These are phyloP conservation scores for Adrianichthys oophorus DNA, from an alignment of 2,797 vertebrate species.

Conservation along the genomic window DNA sequence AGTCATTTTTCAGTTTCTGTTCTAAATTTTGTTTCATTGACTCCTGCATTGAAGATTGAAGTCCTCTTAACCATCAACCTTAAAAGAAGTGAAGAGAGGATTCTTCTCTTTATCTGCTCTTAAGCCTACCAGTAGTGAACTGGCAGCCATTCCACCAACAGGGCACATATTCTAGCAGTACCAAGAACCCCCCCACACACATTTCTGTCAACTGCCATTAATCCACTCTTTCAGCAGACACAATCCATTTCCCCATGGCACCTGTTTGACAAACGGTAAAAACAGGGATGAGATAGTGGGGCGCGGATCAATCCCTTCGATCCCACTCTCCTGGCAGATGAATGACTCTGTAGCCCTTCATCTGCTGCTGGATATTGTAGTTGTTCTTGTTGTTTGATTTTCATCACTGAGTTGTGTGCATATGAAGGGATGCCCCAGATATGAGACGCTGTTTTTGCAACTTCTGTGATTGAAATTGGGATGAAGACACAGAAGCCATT, in stretches of 20 bases:
- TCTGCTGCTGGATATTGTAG: slow-evolving; percentile 72
- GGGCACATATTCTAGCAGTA: slow-evolving; percentile 18
- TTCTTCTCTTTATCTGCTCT: no score
- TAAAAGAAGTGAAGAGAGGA: no score
- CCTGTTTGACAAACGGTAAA: slow-evolving; percentile 82
- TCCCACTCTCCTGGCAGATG: slow-evolving; percentile 51
- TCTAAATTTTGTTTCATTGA: no score
- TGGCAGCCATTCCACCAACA: no score
- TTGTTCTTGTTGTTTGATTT: slow-evolving; percentile 59
- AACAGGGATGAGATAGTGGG: slow-evolving; percentile 78
- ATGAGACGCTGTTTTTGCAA: no score
- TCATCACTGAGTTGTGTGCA: slow-evolving; percentile 29
- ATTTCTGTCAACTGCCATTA: slow-evolving; percentile 66
- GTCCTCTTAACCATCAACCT: no score
- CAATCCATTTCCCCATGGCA: slow-evolving; percentile 80
- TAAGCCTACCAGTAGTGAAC: no score
- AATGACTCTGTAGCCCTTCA: slow-evolving; percentile 71
- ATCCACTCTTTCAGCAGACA: slow-evolving; percentile 79
- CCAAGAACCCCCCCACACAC: slow-evolving; percentile 38
- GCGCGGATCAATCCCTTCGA: slow-evolving; percentile 80
- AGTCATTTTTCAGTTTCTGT: no score
- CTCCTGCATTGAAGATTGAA: no score
- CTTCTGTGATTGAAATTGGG: no score
- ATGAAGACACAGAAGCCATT: no score
- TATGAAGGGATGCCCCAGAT: slow-evolving; percentile 3